Conservation (phyloP, 2,113 vertebrate species). For the Mola mola region DNA sequence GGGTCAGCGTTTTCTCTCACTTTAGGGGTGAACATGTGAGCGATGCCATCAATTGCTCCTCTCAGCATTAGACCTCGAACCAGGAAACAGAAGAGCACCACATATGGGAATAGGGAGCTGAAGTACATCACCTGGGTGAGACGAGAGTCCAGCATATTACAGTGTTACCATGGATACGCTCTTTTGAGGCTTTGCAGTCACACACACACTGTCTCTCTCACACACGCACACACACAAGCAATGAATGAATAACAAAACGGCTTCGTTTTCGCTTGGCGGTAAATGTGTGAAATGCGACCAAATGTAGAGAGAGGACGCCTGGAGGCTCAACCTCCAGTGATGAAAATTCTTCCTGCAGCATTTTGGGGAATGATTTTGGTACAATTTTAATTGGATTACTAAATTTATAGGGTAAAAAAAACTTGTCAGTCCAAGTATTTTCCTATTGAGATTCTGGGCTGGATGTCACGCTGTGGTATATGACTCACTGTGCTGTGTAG, state of each 20-base stretch:
- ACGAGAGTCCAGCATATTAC: constrained; percentile 28
- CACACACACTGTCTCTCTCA: constrained; percentile 6
- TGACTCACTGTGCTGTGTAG: constrained; percentile 59
- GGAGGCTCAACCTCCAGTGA: constrained; percentile 23
- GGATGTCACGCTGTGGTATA: constrained; percentile 39
- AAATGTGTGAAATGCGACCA: constrained; percentile 38
- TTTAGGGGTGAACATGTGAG: constrained; percentile 99
- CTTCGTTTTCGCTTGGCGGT: constrained; percentile 37
- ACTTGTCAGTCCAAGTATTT: constrained; percentile 32
- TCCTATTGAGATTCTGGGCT: constrained; percentile 28
- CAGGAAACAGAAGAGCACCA: constrained; percentile 98
- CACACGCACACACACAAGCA: constrained; percentile 4
- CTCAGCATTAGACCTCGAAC: constrained; percentile 91
- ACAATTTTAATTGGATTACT: constrained; percentile 42
- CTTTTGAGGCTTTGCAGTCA: constrained; percentile 33
- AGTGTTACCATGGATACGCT: constrained; percentile 63
- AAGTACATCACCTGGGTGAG: constrained; percentile 96
- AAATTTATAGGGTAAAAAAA: constrained; percentile 35
- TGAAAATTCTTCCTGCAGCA: constrained; percentile 35
- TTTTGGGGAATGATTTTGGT: constrained; percentile 19
- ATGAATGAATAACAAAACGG: constrained; percentile 27
- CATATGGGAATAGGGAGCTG: constrained; percentile 97
- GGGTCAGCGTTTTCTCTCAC: constrained; percentile 84
- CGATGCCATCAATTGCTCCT: constrained; percentile 93
- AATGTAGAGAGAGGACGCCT: constrained; percentile 30